Base-by-base conservation (phyloP, 2,113 vertebrate species). In the Xenotilapia longispinis region DNA sequence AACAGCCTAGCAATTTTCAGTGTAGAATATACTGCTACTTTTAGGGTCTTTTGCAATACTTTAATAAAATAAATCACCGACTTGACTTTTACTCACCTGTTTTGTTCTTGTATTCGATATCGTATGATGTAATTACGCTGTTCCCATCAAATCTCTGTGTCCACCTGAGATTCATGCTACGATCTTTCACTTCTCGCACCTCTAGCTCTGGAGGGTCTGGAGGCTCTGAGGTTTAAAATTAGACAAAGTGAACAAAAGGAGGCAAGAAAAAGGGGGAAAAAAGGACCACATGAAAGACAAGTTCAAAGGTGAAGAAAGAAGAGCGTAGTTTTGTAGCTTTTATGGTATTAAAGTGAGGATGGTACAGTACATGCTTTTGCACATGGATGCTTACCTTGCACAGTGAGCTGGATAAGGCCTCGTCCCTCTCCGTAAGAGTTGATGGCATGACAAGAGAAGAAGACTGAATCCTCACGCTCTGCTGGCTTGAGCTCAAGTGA, bases 111-210 rank as follows among this genome's bases (percentile, higher is more conserved):
- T 99, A 99, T 86, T 99, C 99, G 1, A 99, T 99, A 58, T 99
- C 99, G 1, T 99, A 99, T 1, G 98, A 98, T 0, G 98, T 99
- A 93, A 99, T 99, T 91, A 98, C 98, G 80, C 98, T 99, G 96
- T 99, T 99, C 65, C 99, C 99, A 0, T 99, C 99, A 3, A 99
- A 99, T 21, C 99, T 91, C 95, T 99, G 98, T 0, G 98, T 99
- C 99, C 99, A 99, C 33, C 98, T 95, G 58, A 99, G 94, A 85
- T 99, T 99, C 98, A 99, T 99, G n/a, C 98, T 99, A n/a, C 99
- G 97, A 91, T 98, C 98, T 91, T 99, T 99, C 36, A 99, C 99
- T 93, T 99, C 98, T 0, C 98, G 96, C 83, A 99, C 98, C 95
- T 99, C 99, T 92, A 99, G 95, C 94, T 99, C 98, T 0, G 99